These are phyloP conservation scores for Cerceris rybyensis DNA, from an alignment of 2,888 invertebrate species.

Conservation along the genomic window DNA sequence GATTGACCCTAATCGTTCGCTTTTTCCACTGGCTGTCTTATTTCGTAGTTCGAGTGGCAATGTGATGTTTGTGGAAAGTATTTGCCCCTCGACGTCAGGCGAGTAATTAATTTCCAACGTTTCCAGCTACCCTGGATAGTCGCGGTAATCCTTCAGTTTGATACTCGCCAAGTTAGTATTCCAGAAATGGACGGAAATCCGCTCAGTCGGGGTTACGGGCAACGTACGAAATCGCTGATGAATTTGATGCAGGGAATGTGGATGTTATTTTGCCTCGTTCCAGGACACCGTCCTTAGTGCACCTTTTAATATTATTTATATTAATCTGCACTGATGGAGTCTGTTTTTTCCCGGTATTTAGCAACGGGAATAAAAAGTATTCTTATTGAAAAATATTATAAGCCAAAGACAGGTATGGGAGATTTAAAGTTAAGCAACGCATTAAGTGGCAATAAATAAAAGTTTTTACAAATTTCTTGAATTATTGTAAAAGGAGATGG, in stretches of 20 bases:
- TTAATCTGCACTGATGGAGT: too few relatives aligned
- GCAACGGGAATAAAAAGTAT: too few relatives aligned
- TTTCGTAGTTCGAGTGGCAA: background rate
- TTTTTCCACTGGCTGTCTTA: background rate
- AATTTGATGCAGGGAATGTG: background rate
- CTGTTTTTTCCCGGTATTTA: too few relatives aligned
- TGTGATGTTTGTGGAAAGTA: conserved; percentile 41
- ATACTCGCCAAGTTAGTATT: conserved; percentile 27
- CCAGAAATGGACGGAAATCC: conserved; percentile 10
- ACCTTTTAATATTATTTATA: background rate
- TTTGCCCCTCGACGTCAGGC: conserved; percentile 37
- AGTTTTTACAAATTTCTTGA: too few relatives aligned
- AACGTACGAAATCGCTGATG: background rate
- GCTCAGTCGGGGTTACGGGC: background rate
- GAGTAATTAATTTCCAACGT: conserved; percentile 57
- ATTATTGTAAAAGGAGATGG: too few relatives aligned
- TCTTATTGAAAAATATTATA: too few relatives aligned
- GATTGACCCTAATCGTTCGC: background rate
- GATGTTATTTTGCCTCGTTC: conserved; percentile 10
- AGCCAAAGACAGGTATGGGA: too few relatives aligned
- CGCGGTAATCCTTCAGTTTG: conserved; percentile 50
- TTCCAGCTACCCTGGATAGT: conserved; percentile 19
- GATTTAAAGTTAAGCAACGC: too few relatives aligned
- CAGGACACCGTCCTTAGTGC: background rate
- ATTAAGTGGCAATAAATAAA: too few relatives aligned